Conservation (phyloP, 1,140 invertebrate species). For the Zelostemma sp. region DNA sequence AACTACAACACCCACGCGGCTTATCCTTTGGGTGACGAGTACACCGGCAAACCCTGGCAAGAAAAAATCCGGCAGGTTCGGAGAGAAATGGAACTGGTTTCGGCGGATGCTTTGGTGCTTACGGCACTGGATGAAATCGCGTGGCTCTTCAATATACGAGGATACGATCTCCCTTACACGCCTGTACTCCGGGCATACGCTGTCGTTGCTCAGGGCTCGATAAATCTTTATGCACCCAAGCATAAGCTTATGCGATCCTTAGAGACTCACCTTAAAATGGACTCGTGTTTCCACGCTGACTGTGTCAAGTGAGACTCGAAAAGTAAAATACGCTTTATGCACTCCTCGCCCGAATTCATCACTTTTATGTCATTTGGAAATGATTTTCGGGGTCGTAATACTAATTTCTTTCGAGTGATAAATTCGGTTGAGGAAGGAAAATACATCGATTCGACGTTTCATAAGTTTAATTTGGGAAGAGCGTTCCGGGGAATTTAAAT, state of each 20-base stretch:
- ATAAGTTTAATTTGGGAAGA: background rate
- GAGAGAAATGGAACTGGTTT: slow-evolving; percentile 74
- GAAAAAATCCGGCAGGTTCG: slow-evolving; percentile 80
- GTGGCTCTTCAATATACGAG: slow-evolving; percentile 96
- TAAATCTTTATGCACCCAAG: slow-evolving; percentile 76
- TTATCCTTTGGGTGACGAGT: slow-evolving; percentile 71
- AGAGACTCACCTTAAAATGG: slow-evolving; percentile 72
- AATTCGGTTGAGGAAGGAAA: no score
- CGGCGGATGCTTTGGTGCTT: slow-evolving; percentile 84
- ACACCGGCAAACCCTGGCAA: slow-evolving; percentile 78
- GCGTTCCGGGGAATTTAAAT: background rate
- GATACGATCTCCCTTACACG: slow-evolving; percentile 88
- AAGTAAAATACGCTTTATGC: slow-evolving; percentile 30
- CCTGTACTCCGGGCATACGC: slow-evolving; percentile 87
- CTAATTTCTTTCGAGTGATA: no score
- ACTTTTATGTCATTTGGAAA: slow-evolving; percentile 3
- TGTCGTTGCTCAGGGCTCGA: slow-evolving; percentile 75
- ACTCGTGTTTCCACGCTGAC: slow-evolving; percentile 74
- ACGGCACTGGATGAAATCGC: slow-evolving; percentile 94
- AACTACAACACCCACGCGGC: slow-evolving; percentile 67
- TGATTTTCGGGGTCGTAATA: no score
- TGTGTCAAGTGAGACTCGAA: slow-evolving; percentile 75
- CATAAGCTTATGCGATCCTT: slow-evolving; percentile 72
- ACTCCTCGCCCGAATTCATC: no score
- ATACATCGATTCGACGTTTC: no score